phyloP scores from a whole-genome alignment of 2,113 vertebrate genomes.

The Brachirus orientalis region DNA sequence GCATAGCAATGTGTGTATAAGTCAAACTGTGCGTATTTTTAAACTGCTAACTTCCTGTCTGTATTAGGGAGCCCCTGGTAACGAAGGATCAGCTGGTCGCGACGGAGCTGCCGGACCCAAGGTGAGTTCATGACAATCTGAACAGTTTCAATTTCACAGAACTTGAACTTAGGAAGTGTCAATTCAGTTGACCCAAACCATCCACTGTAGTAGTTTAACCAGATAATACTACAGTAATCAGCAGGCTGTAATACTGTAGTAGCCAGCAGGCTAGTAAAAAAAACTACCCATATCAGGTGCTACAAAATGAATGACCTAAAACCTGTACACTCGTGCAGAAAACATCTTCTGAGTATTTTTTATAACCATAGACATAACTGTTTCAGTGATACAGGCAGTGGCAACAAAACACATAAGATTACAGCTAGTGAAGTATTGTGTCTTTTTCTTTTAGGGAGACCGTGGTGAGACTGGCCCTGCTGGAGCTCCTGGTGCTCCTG shows the following conservation, averaged over 20 bases:
- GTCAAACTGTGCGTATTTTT: background rate
- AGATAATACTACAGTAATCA: background rate
- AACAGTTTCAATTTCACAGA: background rate
- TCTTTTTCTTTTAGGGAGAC: constrained; percentile 85
- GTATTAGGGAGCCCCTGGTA: constrained; percentile 89
- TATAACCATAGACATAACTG: no score
- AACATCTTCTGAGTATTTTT: no score
- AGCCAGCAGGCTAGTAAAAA: no score
- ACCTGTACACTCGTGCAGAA: no score
- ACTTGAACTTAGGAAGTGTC: background rate
- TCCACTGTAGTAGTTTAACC: background rate
- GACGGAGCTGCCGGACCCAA: constrained; percentile 93
- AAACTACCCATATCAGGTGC: no score
- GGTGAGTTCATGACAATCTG: constrained; percentile 74
- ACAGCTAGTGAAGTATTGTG: background rate
- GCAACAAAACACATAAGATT: no score
- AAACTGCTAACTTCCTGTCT: constrained; percentile 2
- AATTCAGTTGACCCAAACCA: no score
- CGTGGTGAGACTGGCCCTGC: constrained; percentile 90
- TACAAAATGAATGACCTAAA: background rate
- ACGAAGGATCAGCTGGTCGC: constrained; percentile 92
- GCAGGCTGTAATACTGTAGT: no score
- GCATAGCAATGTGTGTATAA: background rate
- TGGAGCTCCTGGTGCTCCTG: constrained; percentile 93
- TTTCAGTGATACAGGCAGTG: no score